These are phyloP conservation scores for Oryctes rhinoceros DNA, from an alignment of 1,140 invertebrate genomes.

Conservation along the genomic window DNA sequence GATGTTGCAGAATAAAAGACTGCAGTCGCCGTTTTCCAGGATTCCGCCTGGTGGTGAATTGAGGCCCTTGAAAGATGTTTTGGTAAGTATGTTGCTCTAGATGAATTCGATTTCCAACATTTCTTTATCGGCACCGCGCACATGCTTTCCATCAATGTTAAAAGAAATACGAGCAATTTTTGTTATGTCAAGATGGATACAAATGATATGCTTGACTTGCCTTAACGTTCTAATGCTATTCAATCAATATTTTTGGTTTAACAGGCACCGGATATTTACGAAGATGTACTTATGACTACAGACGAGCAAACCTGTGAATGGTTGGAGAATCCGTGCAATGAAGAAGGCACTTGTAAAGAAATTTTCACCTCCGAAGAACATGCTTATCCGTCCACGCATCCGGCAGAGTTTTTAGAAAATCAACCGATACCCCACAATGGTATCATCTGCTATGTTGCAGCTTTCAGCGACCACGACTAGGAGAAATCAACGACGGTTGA, in stretches of 20 bases:
- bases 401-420: constrained; percentile 50
- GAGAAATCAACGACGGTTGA: background rate
- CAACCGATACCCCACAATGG: constrained; percentile 52
- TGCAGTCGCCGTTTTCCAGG: constrained; percentile 58
- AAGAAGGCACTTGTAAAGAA: background rate
- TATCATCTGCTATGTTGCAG: constrained; percentile 53
- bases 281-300: constrained; percentile 55
- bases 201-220: too few species aligned
- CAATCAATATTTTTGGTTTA: too few species aligned
- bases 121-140: too few species aligned
- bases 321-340: constrained; percentile 46
- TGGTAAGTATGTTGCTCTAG: constrained; percentile 51
- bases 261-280: constrained; percentile 56
- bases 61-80: constrained; percentile 55
- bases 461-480: constrained; percentile 51
- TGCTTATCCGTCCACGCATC: constrained; percentile 37
- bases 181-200: too few species aligned
- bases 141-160: too few species aligned
- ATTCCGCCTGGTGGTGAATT: constrained; percentile 54
- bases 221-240: background rate
- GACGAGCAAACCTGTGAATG: constrained; percentile 54
- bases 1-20: constrained; percentile 58
- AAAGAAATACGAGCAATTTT: too few species aligned
- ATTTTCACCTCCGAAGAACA: background rate
- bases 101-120: too few species aligned